phyloP scores from a whole-genome alignment of 2,113 vertebrate genomes.

The Sinocyclocheilus anshuiensis region DNA sequence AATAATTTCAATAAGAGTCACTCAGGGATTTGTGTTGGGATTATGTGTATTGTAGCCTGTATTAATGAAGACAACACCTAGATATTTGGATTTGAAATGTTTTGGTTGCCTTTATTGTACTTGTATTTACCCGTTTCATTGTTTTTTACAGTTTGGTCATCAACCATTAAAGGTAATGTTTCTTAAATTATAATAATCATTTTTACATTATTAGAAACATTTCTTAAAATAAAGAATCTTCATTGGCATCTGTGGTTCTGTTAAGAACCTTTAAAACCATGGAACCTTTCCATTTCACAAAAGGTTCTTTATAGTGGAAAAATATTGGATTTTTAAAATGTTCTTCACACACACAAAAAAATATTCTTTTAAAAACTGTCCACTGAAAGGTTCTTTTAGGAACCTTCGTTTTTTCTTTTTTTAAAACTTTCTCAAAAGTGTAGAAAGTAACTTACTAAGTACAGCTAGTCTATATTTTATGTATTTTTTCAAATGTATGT shows the following conservation, averaged over 20 bases:
- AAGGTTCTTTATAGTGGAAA: too few relatives aligned
- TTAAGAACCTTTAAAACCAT: too few relatives aligned
- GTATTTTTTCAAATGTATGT: background rate
- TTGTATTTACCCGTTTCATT: background rate
- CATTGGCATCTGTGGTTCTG: too few relatives aligned
- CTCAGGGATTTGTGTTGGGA: background rate
- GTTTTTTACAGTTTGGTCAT: conserved; percentile 40
- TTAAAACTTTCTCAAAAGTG: too few relatives aligned
- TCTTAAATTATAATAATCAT: background rate
- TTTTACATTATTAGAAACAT: too few relatives aligned
- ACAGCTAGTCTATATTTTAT: background rate
- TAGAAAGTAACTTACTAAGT: background rate
- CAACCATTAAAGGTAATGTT: conserved; percentile 51
- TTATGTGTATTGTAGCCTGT: background rate
- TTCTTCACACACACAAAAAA: background rate
- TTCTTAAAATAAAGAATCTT: too few relatives aligned
- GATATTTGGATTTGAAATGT: background rate
- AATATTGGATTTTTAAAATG: background rate
- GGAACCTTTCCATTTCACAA: too few relatives aligned
- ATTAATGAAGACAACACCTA: background rate
- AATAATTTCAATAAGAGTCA: background rate
- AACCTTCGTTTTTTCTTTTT: too few relatives aligned
- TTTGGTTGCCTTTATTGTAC: background rate
- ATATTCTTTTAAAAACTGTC: too few relatives aligned
- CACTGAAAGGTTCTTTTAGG: too few relatives aligned